A percentile compares a stretch with the other conserved stretches of the same genome.
Conservation (phyloP, 1,140 invertebrate species). For the Drosophila sp. region DNA sequence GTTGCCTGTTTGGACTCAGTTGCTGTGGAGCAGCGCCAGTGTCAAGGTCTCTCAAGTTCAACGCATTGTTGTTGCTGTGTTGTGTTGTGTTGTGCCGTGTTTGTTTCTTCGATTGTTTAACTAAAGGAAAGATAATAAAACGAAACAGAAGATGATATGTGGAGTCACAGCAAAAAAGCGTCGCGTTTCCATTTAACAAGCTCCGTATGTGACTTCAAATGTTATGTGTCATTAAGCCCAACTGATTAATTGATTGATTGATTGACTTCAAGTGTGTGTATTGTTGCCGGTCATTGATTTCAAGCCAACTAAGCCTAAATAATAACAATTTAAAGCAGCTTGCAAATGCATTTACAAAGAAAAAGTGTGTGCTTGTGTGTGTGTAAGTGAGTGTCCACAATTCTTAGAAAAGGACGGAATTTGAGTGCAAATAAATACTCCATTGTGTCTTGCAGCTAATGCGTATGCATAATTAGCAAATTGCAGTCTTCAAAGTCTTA, state of each 20-base stretch:
- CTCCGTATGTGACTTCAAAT: constrained; percentile 25
- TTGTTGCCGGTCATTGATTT: constrained; percentile 18
- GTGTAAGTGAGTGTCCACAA: constrained; percentile 9
- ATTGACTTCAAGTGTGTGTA: constrained; percentile 18
- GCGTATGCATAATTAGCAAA: constrained; percentile 28
- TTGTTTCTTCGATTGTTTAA: constrained; percentile 34
- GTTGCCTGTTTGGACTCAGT: constrained; percentile 62
- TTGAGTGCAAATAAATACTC: background rate
- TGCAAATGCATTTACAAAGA: constrained; percentile 18
- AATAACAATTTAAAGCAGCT: constrained; percentile 19
- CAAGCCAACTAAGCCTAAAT: constrained; percentile 28
- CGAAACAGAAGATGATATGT: constrained; percentile 20
- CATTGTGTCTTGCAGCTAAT: background rate
- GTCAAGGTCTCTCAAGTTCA: constrained; percentile 85
- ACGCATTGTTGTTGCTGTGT: constrained; percentile 51
- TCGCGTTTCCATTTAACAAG: constrained; percentile 34
- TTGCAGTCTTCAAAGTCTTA: constrained; percentile 17
- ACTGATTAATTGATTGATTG: constrained; percentile 43
- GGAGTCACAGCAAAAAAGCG: constrained; percentile 26
- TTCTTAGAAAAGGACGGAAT: background rate
- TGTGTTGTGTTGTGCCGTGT: background rate
- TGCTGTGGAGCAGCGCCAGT: constrained; percentile 83
- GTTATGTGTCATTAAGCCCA: constrained; percentile 39
- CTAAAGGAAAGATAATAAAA: constrained; percentile 10
- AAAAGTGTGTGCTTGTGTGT: constrained; percentile 1